phyloP scores from a whole-genome alignment of 2,113 vertebrate species.

The Sialia sialis region DNA sequence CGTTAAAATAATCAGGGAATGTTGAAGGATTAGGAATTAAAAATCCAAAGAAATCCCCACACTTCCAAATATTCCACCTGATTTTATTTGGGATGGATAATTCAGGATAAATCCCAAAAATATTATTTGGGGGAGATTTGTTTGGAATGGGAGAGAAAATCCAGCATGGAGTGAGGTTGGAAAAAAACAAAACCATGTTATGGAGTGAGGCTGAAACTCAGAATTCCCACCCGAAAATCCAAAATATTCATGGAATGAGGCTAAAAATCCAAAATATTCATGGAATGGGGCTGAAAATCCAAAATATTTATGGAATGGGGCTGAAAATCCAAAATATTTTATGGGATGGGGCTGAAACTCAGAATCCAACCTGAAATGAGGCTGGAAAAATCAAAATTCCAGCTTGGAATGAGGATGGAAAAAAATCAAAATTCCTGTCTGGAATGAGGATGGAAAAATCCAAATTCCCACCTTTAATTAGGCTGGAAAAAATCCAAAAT shows the following conservation, averaged over 20 bases:
- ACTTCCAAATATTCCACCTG: not conserved
- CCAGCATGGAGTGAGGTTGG: not conserved
- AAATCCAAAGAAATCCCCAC: not conserved
- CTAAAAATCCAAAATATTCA: not conserved
- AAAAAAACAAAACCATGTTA: too few species aligned
- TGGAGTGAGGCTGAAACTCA: too few species aligned
- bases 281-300: too few species aligned
- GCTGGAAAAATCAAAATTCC: not conserved
- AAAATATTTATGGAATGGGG: not conserved
- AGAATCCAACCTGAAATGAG: too few species aligned
- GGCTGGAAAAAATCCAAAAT: too few species aligned
- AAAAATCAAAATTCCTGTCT: too few species aligned
- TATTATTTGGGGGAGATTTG: fast-evolving
- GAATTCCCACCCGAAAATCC: too few species aligned
- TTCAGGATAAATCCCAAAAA: not conserved
- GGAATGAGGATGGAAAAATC: not conserved
- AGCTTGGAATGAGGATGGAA: not conserved
- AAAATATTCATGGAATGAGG: not conserved
- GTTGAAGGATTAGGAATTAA: not conserved
- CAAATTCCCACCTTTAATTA: not conserved
- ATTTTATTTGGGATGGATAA: not conserved
- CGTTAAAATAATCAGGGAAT: not conserved
- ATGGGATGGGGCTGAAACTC: too few species aligned
- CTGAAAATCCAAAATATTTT: not conserved
- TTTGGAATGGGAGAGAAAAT: not conserved